Base-by-base conservation (phyloP, 1,140 invertebrate species). In the Achatina immaculata region DNA sequence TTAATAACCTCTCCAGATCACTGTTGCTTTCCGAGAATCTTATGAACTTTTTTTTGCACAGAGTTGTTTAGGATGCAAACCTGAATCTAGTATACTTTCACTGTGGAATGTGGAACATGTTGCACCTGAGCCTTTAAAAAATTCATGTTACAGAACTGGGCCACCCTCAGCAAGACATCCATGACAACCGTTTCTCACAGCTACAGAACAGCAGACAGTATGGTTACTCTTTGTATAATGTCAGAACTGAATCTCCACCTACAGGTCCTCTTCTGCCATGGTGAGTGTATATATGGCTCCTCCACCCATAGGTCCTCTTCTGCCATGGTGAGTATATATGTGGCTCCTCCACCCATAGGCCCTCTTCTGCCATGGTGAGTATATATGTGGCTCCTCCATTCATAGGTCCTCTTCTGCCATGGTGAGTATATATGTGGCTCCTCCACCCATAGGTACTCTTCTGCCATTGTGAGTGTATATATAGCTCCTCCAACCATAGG, bases 61-160 rank as follows among this genome's bases (percentile, higher is more conserved):
- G n/a, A n/a, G n/a, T n/a, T n/a, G n/a, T n/a, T n/a, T n/a, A n/a
- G n/a, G n/a, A n/a, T n/a, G n/a, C n/a, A n/a, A n/a, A n/a, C n/a
- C n/a, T n/a, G n/a, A n/a, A n/a, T n/a, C n/a, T n/a, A n/a, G n/a
- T n/a, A n/a, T n/a, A n/a, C n/a, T n/a, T n/a, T n/a, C n/a, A n/a
- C n/a, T n/a, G n/a, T n/a, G n/a, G n/a, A n/a, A n/a, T n/a, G n/a
- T n/a, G n/a, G n/a, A n/a, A n/a, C n/a, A n/a, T n/a, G n/a, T n/a
- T n/a, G n/a, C n/a, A n/a, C n/a, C n/a, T n/a, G n/a, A n/a, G n/a
- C n/a, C n/a, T n/a, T n/a, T n/a, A n/a, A n/a, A n/a, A n/a, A n/a
- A n/a, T n/a, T n/a, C n/a, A n/a, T n/a, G n/a, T 82, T 72, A 14
- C 75, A 84, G 83, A 83, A 34, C 81, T 74, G 48, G 82, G 80